These are phyloP conservation scores for Drosophila pectinifera DNA, from an alignment of 1,140 invertebrate genomes.

Conservation along the genomic window DNA sequence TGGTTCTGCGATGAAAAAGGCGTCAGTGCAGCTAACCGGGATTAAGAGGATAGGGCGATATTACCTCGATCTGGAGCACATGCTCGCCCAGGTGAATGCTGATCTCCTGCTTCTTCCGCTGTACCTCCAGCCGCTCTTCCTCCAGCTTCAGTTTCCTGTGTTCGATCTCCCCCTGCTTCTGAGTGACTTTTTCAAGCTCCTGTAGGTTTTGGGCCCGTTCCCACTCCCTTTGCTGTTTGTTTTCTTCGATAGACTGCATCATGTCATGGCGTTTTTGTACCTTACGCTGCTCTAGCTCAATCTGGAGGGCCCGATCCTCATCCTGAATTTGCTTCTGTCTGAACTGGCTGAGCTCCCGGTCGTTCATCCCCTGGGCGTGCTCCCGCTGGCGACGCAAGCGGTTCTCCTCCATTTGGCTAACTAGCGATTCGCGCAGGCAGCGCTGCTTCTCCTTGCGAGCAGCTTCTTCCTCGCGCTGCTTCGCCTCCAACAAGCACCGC, in stretches of 20 bases:
- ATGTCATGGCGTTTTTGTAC: conserved; percentile 34
- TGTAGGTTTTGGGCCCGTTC: conserved; percentile 9
- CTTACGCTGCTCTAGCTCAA: conserved; percentile 23
- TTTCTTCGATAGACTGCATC: conserved; percentile 45
- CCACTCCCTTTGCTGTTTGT: conserved; percentile 12
- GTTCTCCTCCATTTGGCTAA: conserved; percentile 47
- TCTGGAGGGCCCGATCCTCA: conserved; percentile 44
- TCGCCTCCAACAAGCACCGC: conserved; percentile 2
- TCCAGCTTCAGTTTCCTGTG: conserved; percentile 14
- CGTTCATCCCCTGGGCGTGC: conserved; percentile 31
- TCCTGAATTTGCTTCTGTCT: conserved; percentile 52
- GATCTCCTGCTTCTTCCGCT: conserved; percentile 52
- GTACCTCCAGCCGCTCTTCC: conserved; percentile 8
- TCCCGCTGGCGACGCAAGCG: conserved; percentile 25
- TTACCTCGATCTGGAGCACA: conserved; percentile 53
- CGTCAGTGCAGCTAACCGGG: background rate
- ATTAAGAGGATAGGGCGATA: background rate
- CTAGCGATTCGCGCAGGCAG: conserved; percentile 24
- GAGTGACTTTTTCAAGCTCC: conserved; percentile 11
- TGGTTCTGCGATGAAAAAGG: conserved; percentile 26
- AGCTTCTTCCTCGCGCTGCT: conserved; percentile 23
- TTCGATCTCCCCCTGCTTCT: conserved; percentile 27
- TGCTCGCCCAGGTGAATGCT: conserved; percentile 52
- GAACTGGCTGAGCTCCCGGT: conserved; percentile 41
- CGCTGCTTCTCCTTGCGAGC: conserved; percentile 42